phyloP scores from a whole-genome alignment of 2,113 vertebrate species.

The Upupa epops region DNA sequence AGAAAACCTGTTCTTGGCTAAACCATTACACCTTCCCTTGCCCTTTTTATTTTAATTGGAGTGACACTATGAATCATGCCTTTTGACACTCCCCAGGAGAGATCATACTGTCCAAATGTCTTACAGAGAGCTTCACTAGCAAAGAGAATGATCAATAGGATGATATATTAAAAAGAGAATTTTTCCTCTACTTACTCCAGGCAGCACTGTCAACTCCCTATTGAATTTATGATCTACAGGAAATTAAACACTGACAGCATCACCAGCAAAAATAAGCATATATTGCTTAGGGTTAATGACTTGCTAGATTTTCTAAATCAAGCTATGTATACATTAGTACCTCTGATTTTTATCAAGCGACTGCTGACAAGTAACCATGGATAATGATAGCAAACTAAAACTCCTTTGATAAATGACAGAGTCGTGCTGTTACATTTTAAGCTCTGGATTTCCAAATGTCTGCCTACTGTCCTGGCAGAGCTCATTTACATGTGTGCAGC shows the following conservation, averaged over 20 bases:
- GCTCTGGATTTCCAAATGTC: not conserved
- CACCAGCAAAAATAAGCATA: conserved; percentile 41
- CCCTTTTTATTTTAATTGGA: not conserved
- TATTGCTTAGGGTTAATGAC: conserved; percentile 62
- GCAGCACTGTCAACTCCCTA: conserved; percentile 27
- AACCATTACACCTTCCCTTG: not conserved
- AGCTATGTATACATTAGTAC: conserved; percentile 42
- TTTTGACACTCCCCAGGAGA: conserved; percentile 4
- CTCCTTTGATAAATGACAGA: conserved; percentile 20
- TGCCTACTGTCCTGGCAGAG: not conserved
- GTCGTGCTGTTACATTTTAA: not conserved
- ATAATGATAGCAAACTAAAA: conserved; percentile 20
- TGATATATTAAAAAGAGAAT: conserved; percentile 28
- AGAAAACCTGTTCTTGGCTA: not conserved
- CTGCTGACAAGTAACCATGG: conserved; percentile 33
- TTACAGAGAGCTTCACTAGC: not conserved
- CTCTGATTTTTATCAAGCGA: conserved; percentile 54
- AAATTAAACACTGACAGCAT: conserved; percentile 68
- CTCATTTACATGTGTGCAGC: not conserved
- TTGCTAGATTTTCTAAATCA: conserved; percentile 53
- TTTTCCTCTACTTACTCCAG: not conserved
- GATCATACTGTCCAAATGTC: conserved; percentile 13
- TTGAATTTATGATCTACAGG: conserved; percentile 66
- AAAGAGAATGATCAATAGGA: conserved; percentile 40
- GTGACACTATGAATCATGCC: not conserved